phyloP scores from a whole-genome alignment of 2,797 vertebrate species.

The Aselliscus stoliczkanus region DNA sequence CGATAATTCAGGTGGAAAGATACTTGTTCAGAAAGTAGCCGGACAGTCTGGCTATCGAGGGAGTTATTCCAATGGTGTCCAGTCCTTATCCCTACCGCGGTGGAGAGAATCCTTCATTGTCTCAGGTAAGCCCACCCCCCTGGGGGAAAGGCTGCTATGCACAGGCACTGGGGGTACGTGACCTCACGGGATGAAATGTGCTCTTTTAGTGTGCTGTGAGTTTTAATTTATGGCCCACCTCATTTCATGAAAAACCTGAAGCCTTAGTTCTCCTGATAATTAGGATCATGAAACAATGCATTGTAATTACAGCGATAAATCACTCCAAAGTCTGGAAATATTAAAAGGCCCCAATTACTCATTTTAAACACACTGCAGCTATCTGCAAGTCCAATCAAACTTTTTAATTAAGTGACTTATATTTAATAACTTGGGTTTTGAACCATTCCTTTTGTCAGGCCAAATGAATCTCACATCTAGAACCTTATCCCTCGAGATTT shows the following conservation, averaged over 20 bases:
- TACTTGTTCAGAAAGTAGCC: slow-evolving; percentile 94
- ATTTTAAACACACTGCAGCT: background rate
- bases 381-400: background rate
- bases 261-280: slow-evolving; percentile 1
- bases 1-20: slow-evolving; percentile 92
- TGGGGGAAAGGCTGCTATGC: accelerated
- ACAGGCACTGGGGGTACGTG: accelerated
- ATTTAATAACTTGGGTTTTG: slow-evolving; percentile 24
- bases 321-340: slow-evolving; percentile 6
- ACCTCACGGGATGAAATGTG: background rate
- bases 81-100: slow-evolving; percentile 91
- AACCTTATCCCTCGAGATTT: background rate
- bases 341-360: background rate
- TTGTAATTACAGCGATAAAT: background rate
- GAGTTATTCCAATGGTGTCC: slow-evolving; percentile 89
- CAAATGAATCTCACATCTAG: background rate
- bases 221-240: background rate
- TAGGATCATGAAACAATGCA: slow-evolving; percentile 15
- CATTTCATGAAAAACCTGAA: slow-evolving; percentile 23
- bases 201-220: background rate
- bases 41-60: slow-evolving; percentile 92
- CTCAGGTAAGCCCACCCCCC: slow-evolving; percentile 82
- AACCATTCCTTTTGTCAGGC: background rate
- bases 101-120: slow-evolving; percentile 96
- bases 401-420: slow-evolving; percentile 12